Conservation (phyloP, 92 coral and sea anemone species). For the Phenganax marumi region DNA sequence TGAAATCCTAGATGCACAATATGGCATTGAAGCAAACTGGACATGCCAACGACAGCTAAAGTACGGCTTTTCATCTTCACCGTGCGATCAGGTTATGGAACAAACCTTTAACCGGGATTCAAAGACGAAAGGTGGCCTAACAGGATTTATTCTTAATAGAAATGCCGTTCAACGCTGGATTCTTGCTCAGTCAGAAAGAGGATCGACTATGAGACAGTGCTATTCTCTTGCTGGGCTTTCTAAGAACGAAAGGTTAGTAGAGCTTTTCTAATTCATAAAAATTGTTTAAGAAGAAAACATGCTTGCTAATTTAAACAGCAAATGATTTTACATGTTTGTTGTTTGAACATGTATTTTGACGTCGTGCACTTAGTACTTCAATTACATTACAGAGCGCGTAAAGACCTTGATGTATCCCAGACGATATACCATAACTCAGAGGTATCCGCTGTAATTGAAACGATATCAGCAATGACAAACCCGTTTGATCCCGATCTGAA, state of each 20-base stretch:
- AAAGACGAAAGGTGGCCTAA: too few relatives aligned
- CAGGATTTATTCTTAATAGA: conserved; percentile 1
- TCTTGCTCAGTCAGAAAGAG: conserved; percentile 1
- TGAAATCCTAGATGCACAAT: too few relatives aligned
- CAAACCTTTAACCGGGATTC: too few relatives aligned
- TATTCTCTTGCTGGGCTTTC: conserved; percentile 26
- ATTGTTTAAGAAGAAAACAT: too few relatives aligned
- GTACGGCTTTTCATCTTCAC: too few relatives aligned
- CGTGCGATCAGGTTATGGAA: too few relatives aligned
- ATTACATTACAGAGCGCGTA: background rate
- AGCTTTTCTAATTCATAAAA: background rate
- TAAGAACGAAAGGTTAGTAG: background rate
- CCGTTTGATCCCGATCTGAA: background rate
- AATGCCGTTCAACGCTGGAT: conserved; percentile 11
- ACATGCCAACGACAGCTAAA: too few relatives aligned
- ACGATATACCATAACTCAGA: background rate
- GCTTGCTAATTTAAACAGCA: background rate
- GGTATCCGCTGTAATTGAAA: conserved; percentile 2
- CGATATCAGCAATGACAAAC: background rate
- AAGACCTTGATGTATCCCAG: conserved; percentile 8
- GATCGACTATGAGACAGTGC: background rate
- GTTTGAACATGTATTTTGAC: too few relatives aligned
- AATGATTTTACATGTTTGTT: background rate
- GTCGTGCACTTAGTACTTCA: too few relatives aligned
- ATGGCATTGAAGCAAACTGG: too few relatives aligned